A percentile compares a stretch with the other conserved stretches of the same genome.
These are phyloP conservation scores for Ichneumoninae sp. DNA, from an alignment of 2,888 invertebrate genomes.

Conservation along the genomic window DNA sequence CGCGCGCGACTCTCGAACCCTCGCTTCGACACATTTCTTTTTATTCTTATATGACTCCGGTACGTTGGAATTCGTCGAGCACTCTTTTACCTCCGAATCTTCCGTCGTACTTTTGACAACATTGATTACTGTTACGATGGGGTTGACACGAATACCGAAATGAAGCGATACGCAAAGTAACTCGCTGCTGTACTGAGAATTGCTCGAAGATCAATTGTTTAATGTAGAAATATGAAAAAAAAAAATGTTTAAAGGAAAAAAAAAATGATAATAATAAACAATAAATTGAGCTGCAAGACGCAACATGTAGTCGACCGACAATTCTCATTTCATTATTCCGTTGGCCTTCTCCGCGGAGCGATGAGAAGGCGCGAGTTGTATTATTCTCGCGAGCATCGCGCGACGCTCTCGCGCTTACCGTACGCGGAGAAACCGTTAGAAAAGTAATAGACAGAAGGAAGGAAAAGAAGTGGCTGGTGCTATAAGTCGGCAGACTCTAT, in stretches of 20 bases:
- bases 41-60: constrained; percentile 23
- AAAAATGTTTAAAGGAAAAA: not conserved
- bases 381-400: constrained; percentile 42
- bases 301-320: constrained; percentile 9
- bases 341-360: not conserved
- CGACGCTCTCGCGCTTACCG: constrained; percentile 26
- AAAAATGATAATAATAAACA: not conserved
- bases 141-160: constrained; percentile 33
- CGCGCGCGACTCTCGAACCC: constrained; percentile 29
- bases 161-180: not conserved
- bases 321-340: constrained; percentile 15
- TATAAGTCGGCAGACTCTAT: constrained; percentile 8
- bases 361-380: constrained; percentile 34
- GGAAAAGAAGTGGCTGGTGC: constrained; percentile 27
- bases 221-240: not conserved
- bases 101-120: constrained; percentile 19
- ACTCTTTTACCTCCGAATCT: constrained; percentile 31
- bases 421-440: constrained; percentile 69
- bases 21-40: constrained; percentile 27
- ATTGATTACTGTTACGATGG: constrained; percentile 1
- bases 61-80: constrained; percentile 43
- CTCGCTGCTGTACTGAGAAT: not conserved
- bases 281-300: not conserved
- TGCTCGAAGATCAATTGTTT: not conserved
- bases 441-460: constrained; percentile 67